These are phyloP conservation scores for Ceramica pisi DNA, from an alignment of 2,888 invertebrate species.

Conservation along the genomic window DNA sequence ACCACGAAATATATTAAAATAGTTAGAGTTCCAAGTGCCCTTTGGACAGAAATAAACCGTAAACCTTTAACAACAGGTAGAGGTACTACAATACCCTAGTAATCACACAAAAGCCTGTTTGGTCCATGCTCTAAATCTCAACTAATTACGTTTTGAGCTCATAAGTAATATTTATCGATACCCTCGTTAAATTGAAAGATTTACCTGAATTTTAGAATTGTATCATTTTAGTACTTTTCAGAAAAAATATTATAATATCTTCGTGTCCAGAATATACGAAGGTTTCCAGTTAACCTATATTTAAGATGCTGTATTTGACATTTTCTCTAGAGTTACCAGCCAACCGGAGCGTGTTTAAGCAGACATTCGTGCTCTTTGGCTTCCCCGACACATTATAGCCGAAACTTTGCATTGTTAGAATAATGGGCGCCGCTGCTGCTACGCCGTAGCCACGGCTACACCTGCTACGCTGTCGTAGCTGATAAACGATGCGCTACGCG, in stretches of 20 bases:
- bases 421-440: constrained; percentile 33
- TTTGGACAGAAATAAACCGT: constrained; percentile 5
- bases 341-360: constrained; percentile 25
- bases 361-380: constrained; percentile 20
- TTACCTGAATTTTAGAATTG: constrained; percentile 9
- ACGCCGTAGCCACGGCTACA: constrained; percentile 38
- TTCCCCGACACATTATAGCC: constrained; percentile 29
- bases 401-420: constrained; percentile 39
- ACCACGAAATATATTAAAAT: neutral
- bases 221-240: constrained; percentile 14
- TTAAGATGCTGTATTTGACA: constrained; percentile 14
- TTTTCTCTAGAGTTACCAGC: neutral
- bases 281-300: neutral
- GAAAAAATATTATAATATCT: neutral
- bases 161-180: constrained; percentile 44
- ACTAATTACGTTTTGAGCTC: constrained; percentile 43
- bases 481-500: constrained; percentile 41
- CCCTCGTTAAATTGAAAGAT: constrained; percentile 35
- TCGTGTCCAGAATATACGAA: neutral
- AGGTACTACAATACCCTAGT: neutral
- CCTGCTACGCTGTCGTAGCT: constrained; percentile 48
- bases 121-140: constrained; percentile 17
- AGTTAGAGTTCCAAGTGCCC: neutral
- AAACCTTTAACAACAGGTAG: constrained; percentile 14
- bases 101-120: constrained; percentile 38